Evolutionary conservation across 2,888 invertebrate genomes (phyloP).

Genomic region (Ecliptopera silaceata): DNA sequence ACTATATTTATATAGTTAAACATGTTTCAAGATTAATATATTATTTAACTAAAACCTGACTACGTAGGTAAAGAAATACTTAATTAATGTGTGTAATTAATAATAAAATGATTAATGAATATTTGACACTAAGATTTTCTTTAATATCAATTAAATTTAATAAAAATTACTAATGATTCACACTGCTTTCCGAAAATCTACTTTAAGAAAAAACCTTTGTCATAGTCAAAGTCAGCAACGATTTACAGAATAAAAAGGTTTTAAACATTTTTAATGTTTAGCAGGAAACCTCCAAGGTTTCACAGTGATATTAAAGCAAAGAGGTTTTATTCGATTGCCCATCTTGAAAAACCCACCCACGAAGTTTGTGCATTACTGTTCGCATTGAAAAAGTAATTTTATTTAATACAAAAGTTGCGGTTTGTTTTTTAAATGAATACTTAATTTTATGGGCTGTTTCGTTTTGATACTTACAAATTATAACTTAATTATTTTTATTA

Average conservation of each 20-base stretch:
- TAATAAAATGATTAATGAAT: too few species aligned
- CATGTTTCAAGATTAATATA: too few species aligned
- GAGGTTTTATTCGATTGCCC: constrained; percentile 38
- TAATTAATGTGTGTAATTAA: too few species aligned
- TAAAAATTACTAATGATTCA: too few species aligned
- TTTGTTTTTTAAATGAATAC: constrained; percentile 5
- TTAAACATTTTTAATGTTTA: constrained; percentile 34
- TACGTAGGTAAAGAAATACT: too few species aligned
- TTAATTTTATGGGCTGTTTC: constrained; percentile 1
- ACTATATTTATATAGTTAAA: too few species aligned
- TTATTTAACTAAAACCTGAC: too few species aligned
- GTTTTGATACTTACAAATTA: constrained; percentile 4
- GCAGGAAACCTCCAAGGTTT: constrained; percentile 38
- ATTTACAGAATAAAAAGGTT: constrained; percentile 5
- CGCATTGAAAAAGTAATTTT: not conserved
- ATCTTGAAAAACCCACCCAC: constrained; percentile 48
- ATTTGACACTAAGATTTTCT: too few species aligned
- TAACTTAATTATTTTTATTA: constrained; percentile 6
- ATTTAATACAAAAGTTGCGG: not conserved
- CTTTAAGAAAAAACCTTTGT: not conserved
- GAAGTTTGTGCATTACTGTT: constrained; percentile 39
- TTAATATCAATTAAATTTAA: too few species aligned
- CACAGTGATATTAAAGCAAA: constrained; percentile 20
- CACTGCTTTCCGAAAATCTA: not conserved
- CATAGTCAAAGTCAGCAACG: not conserved